phyloP scores from a whole-genome alignment of 2,113 vertebrate species.

The Synchiropus splendidus region DNA sequence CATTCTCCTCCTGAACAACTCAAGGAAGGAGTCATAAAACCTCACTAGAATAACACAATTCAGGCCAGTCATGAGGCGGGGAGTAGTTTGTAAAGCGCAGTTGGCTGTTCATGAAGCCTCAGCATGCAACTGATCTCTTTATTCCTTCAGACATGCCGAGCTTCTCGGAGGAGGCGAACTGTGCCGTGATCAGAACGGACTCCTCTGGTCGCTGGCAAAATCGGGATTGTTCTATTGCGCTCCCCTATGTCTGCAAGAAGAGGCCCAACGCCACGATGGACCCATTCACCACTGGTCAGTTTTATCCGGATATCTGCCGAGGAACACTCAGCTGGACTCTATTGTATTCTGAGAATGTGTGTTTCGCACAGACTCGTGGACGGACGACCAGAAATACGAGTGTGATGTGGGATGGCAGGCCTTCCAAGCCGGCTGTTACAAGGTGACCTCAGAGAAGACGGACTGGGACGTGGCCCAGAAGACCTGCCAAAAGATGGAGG shows the following conservation, averaged over 20 bases:
- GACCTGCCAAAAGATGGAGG: constrained; percentile 78
- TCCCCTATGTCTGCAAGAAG: constrained; percentile 94
- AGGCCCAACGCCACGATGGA: constrained; percentile 78
- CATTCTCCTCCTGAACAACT: too few species aligned
- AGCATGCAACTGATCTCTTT: too few species aligned
- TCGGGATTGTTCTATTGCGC: constrained; percentile 80
- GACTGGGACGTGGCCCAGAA: constrained; percentile 83
- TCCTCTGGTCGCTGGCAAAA: constrained; percentile 89
- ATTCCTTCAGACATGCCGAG: constrained; percentile 78
- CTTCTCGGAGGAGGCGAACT: constrained; percentile 85
- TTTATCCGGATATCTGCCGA: not conserved
- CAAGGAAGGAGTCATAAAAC: too few species aligned
- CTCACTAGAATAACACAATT: too few species aligned
- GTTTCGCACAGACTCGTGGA: constrained; percentile 66
- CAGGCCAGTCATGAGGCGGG: too few species aligned
- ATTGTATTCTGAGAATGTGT: not conserved
- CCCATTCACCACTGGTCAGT: constrained; percentile 68
- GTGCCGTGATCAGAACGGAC: constrained; percentile 86
- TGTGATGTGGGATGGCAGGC: constrained; percentile 88
- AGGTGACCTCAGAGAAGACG: constrained; percentile 75
- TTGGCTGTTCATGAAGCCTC: too few species aligned
- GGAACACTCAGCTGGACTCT: not conserved
- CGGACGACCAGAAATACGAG: constrained; percentile 72
- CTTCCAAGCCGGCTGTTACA: constrained; percentile 90
- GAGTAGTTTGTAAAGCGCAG: too few species aligned